Base-by-base conservation (phyloP, 1,140 invertebrate genomes). In the Bombus superbus region DNA sequence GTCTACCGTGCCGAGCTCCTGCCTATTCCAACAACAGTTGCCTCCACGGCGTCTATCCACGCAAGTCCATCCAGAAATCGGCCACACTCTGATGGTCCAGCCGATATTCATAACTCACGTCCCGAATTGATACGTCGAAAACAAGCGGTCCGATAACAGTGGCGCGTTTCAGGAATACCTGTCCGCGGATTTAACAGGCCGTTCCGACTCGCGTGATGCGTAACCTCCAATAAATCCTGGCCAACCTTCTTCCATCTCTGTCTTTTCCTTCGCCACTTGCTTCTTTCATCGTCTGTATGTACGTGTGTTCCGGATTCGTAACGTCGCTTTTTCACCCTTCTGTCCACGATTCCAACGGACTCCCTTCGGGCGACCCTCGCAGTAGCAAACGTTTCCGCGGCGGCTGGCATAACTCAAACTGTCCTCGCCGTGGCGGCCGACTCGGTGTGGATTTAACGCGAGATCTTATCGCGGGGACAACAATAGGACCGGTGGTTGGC, bases 401-500 rank as follows among this genome's bases (percentile, higher is more conserved):
- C 81, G 86, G 88, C 72, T 84, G 76, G 90, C 87, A 91, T 91
- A 91, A 91, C 89, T 91, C 90, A 91, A 91, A 90, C 87, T 90
- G 89, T 90, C 89, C 83, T 86, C 87, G 57, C 38, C 77, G 78
- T 47, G 80, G 57, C 89, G 77, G 86, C 83, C 89, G 71, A 84
- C 77, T n/a, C 42, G 64, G 64, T 66, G 77, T 85, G 90, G 88
- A 92, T 92, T 92, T 91, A 92, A 80, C 92, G 87, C 87, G 82
- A 91, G 92, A 92, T 92, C 91, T 92, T 92, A 92, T 92, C 92
- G 88, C 79, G 28, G 68, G 79, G 92, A 92, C 90, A 92, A 92
- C 90, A 92, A 92, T 92, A 92, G 91, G 91, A 82, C 86, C 85
- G 88, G 73, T 80, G 84, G 80, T 66, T 64, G 81, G 73, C 74